Base-by-base conservation (phyloP, 1,140 invertebrate genomes). In the Zophobas morio region DNA sequence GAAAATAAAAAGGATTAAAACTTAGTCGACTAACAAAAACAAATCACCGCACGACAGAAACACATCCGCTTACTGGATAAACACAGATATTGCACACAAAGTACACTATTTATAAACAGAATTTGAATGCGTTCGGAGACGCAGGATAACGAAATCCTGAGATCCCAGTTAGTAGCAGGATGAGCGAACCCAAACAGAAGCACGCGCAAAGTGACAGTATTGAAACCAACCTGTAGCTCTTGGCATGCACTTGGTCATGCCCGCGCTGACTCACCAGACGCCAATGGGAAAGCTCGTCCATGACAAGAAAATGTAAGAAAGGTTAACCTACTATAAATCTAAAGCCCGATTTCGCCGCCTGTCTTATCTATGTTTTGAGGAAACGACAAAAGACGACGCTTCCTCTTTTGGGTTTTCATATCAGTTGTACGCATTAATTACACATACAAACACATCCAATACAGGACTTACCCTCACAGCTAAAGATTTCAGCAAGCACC, bases 191-290 rank as follows among this genome's bases (percentile, higher is more conserved):
- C 74, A 75, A 76, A 76, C 75, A 76, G 63, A 76, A 76, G 75
- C 75, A 76, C 75, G 75, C 75, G 75, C 57, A 54, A 70, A 76
- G 66, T 76, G 75, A 76, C 57, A 73, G 49, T 49, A 76, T 53
- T 39, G 63, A 70, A 76, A 76, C 51, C 75, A 76, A 76, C 75
- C 75, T 76, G 75, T 76, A 76, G 75, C 75, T 76, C 63, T 70
- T 66, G 57, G 75, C 75, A 76, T 76, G 75, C 74, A 70, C 35
- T 73, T 70, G 60, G 60, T 49, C 75, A 76, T 70, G 57, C 75
- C 49, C 66, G 75, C 75, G 75, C 75, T 76, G 75, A 76, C 75
- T 76, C 75, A 76, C 71, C 51, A 72, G 37, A 73, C 42, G 56
- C 71, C 71, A 73, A 73, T 73, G 71, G 39, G 42, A 53, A 56